phyloP scores from a whole-genome alignment of 1,140 invertebrate genomes.

The Pseudoatta argentina region DNA sequence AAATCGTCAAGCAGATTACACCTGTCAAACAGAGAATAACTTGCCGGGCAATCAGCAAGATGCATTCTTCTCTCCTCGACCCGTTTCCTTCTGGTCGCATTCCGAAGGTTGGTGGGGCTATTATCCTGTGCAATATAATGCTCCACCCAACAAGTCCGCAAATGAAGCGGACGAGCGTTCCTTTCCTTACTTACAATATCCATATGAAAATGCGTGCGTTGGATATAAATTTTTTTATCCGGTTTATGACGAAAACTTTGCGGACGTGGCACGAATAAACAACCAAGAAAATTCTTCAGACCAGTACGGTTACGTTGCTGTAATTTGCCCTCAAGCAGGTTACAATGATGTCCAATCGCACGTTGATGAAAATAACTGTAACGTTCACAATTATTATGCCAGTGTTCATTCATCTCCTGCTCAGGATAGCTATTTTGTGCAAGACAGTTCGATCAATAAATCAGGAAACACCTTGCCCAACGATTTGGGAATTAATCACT shows the following conservation, averaged over 20 bases:
- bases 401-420: not conserved
- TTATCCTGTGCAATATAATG: conserved; percentile 73
- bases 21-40: conserved; percentile 82
- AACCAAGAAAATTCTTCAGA: not conserved
- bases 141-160: conserved; percentile 34
- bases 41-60: conserved; percentile 83
- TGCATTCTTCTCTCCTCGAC: conserved; percentile 74
- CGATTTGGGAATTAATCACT: conserved; percentile 20
- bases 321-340: not conserved
- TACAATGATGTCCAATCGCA: conserved; percentile 4
- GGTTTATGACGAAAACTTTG: conserved; percentile 67
- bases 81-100: conserved; percentile 70
- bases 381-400: not conserved
- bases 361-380: not conserved
- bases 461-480: not conserved
- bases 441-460: not conserved
- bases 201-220: conserved; percentile 69
- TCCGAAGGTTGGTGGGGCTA: conserved; percentile 80
- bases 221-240: conserved; percentile 70
- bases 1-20: conserved; percentile 84
- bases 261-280: not conserved
- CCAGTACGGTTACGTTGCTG: not conserved
- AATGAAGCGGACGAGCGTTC: conserved; percentile 52
- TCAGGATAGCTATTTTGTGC: not conserved
- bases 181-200: conserved; percentile 62